phyloP scores from a whole-genome alignment of 2,888 invertebrate species.

The Dynastes grantii region DNA sequence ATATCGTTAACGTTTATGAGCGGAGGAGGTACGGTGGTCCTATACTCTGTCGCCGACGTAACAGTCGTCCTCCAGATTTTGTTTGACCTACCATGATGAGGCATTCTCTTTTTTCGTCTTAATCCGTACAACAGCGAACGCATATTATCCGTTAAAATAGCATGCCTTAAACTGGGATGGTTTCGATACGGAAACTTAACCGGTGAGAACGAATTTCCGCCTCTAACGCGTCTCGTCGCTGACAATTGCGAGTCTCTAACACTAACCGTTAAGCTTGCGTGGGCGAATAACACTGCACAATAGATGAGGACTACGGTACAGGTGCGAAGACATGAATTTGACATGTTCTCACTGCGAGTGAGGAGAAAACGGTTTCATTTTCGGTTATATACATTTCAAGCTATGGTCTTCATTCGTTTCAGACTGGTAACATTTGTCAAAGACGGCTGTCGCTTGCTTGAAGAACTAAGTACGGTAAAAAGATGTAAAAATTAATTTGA shows the following conservation, averaged over 20 bases:
- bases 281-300: conserved; percentile 48
- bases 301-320: conserved; percentile 48
- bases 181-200: conserved; percentile 18
- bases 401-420: conserved; percentile 35
- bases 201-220: background rate
- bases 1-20: conserved; percentile 41
- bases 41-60: background rate
- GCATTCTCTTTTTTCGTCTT: conserved; percentile 37
- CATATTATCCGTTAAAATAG: conserved; percentile 43
- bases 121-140: conserved; percentile 24
- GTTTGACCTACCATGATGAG: conserved; percentile 40
- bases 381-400: conserved; percentile 48
- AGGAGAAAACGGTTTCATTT: conserved; percentile 45
- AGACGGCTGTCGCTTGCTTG: background rate
- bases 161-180: conserved; percentile 43
- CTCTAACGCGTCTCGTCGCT: conserved; percentile 16
- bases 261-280: conserved; percentile 42
- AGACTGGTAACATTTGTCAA: conserved; percentile 24
- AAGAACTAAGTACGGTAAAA: conserved; percentile 1
- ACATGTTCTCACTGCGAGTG: conserved; percentile 52
- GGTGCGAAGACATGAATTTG: conserved; percentile 49
- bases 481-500: conserved; percentile 30
- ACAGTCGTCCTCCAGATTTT: conserved; percentile 17
- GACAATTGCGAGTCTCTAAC: conserved; percentile 42
- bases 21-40: conserved; percentile 8